phyloP scores from a whole-genome alignment of 2,888 invertebrate genomes.

The Drosophila kanekoi region DNA sequence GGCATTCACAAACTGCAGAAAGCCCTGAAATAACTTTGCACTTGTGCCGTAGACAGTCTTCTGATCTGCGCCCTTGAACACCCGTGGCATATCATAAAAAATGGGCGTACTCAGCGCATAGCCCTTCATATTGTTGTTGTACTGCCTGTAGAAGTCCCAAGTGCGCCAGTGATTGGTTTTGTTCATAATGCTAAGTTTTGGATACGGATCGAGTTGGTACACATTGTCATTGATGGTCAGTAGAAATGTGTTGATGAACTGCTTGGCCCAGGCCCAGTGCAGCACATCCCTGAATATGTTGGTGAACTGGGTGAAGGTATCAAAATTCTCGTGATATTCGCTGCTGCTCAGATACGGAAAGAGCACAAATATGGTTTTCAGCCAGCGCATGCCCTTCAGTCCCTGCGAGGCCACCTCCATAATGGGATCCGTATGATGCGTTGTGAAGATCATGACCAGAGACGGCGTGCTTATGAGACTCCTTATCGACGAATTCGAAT shows the following conservation, averaged over 20 bases:
- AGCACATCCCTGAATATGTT: conserved; percentile 42
- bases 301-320: conserved; percentile 33
- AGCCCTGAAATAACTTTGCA: conserved; percentile 68
- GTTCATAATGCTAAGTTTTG: conserved; percentile 59
- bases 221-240: conserved; percentile 66
- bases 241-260: conserved; percentile 70
- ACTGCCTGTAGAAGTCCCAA: conserved; percentile 56
- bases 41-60: conserved; percentile 64
- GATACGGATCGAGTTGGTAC: conserved; percentile 70
- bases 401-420: conserved; percentile 73
- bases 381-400: conserved; percentile 57
- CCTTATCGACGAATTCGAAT: conserved; percentile 37
- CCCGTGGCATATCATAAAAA: conserved; percentile 73
- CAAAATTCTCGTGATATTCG: conserved; percentile 28
- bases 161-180: conserved; percentile 61
- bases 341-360: conserved; percentile 51
- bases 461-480: conserved; percentile 70
- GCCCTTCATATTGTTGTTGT: conserved; percentile 60
- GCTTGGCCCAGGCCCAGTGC: conserved; percentile 72
- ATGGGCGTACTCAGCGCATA: conserved; percentile 70
- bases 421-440: conserved; percentile 65
- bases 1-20: conserved; percentile 73
- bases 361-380: conserved; percentile 75
- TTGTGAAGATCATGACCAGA: conserved; percentile 72
- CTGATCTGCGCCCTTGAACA: conserved; percentile 62